phyloP scores from a whole-genome alignment of 2,113 vertebrate genomes.

The Condylura cristata region DNA sequence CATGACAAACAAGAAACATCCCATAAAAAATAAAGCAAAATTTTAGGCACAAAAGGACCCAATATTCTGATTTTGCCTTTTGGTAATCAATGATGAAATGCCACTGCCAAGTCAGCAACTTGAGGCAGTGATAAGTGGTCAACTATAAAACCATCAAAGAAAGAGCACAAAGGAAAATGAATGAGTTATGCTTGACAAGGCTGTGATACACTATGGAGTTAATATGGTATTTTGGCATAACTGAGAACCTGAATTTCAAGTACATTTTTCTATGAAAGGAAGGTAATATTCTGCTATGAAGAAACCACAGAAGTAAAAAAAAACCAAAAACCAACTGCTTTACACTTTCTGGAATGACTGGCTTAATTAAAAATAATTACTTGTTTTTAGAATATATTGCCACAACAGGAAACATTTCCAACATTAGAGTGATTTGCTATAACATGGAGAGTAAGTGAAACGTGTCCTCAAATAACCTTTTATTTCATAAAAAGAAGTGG shows the following conservation, averaged over 20 bases:
- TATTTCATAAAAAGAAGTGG: slow-evolving; percentile 42
- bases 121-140: neutral
- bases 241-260: slow-evolving; percentile 9
- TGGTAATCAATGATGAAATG: neutral
- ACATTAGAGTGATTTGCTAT: neutral
- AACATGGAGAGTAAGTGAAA: neutral
- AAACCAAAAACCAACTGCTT: neutral
- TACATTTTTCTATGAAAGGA: slow-evolving; percentile 35
- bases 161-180: neutral
- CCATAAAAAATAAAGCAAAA: slow-evolving; percentile 57
- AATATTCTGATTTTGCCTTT: slow-evolving; percentile 30
- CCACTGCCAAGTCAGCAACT: neutral
- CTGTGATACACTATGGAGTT: neutral
- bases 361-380: slow-evolving; percentile 57
- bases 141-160: neutral
- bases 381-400: slow-evolving; percentile 32
- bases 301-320: neutral
- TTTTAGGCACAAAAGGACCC: neutral
- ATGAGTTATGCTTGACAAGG: slow-evolving; percentile 32
- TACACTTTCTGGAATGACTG: neutral
- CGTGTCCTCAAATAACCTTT: neutral
- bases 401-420: neutral
- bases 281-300: slow-evolving; percentile 20
- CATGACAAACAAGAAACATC: neutral
- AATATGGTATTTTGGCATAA: slow-evolving; percentile 29